These are phyloP conservation scores for Thysanoteuthis rhombus DNA, from an alignment of 2,888 invertebrate species.

Conservation along the genomic window DNA sequence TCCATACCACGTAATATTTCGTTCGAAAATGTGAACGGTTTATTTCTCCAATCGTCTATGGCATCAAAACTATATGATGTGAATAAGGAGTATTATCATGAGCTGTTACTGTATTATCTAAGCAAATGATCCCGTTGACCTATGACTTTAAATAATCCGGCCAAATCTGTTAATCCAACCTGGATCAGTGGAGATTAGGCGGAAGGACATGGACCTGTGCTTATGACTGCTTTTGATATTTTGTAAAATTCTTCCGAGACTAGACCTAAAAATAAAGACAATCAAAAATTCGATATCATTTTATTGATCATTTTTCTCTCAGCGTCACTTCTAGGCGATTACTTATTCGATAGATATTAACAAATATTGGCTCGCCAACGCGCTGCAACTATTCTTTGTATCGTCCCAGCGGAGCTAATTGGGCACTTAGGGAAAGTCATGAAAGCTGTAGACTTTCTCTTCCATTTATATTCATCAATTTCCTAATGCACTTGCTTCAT, in stretches of 20 bases:
- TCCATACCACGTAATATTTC: too few species aligned
- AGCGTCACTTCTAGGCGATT: background rate
- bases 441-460: background rate
- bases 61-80: too few species aligned
- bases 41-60: too few species aligned
- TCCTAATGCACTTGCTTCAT: background rate
- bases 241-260: too few species aligned
- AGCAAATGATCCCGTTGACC: too few species aligned
- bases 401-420: background rate
- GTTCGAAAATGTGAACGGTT: too few species aligned
- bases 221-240: background rate
- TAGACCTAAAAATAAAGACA: too few species aligned
- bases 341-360: background rate
- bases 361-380: background rate
- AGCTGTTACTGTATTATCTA: too few species aligned
- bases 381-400: background rate
- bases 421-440: background rate
- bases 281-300: background rate
- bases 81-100: too few species aligned
- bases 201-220: background rate
- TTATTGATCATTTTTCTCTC: background rate
- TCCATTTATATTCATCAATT: background rate
- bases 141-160: too few species aligned
- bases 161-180: too few species aligned
- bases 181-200: background rate